Evolutionary conservation across 1,140 invertebrate genomes (phyloP), one percentile per base, ranked within the genome.

Genomic region (Panulirus ornatus): DNA sequence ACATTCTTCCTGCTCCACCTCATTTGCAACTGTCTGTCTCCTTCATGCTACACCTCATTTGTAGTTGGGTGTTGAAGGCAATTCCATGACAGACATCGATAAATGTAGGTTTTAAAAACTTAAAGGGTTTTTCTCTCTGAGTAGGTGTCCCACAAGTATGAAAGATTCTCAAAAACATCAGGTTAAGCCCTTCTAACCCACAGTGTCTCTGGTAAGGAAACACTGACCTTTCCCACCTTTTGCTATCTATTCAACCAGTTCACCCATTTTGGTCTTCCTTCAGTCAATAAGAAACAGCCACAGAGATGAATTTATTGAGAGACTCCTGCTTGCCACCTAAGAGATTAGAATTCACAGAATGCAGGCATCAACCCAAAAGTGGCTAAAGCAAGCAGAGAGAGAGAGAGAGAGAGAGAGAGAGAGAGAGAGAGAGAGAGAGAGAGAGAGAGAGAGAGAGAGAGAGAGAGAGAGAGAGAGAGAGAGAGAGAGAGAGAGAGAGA

Each of bases 341-440:
- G 40, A 22, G 76, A 42, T 19, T 42, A 42, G 2, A 30, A 42
- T 42, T 44, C 30, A 79, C 30, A 42, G 76, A 47, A 51, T 3
- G 27, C 34, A n/a, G 27, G 34, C 16, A 9, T 27, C n/a, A n/a
- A n/a, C n/a, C n/a, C n/a, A n/a, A n/a, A n/a, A n/a, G n/a, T n/a
- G n/a, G n/a, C n/a, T n/a, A n/a, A n/a, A n/a, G n/a, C n/a, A n/a
- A n/a, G n/a, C n/a, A n/a, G n/a, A n/a, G n/a, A n/a, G n/a, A n/a
- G 42, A 47, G 44, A 42, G 76, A 47, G 19, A 34, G 42, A 38
- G 73, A 76, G 73, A 38, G 73, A 19, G 44, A 2, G 76, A 79
- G 44, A 27, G 76, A 47, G 38, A 42, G 44, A 42, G 76, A 34
- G 40, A 38, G 14, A 47, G 38, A 40, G 73, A 16, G 73, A 76